phyloP scores from a whole-genome alignment of 2,113 vertebrate species.

The Solea senegalensis region DNA sequence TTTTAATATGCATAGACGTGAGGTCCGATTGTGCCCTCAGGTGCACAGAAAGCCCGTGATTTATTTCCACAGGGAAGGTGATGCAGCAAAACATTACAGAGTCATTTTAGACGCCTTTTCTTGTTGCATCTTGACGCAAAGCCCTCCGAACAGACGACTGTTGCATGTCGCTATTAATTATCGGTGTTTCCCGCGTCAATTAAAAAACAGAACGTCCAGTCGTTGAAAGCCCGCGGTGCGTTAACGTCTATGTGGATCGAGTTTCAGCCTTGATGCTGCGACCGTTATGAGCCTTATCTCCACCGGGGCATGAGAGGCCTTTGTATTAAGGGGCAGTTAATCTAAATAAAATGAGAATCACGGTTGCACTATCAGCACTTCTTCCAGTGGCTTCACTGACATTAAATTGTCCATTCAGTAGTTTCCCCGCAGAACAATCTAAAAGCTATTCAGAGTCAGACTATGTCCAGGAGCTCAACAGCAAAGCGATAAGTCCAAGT shows the following conservation, averaged over 20 bases:
- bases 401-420: constrained; percentile 77
- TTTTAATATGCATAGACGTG: constrained; percentile 63
- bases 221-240: constrained; percentile 25
- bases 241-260: constrained; percentile 46
- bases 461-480: constrained; percentile 53
- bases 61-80: constrained; percentile 58
- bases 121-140: constrained; percentile 18
- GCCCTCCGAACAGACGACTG: constrained; percentile 9
- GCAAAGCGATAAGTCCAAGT: constrained; percentile 52
- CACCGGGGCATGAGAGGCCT: constrained; percentile 65
- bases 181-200: constrained; percentile 25
- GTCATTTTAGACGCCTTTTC: constrained; percentile 37
- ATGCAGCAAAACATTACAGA: constrained; percentile 27
- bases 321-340: constrained; percentile 77
- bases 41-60: constrained; percentile 44
- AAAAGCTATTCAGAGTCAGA: constrained; percentile 49
- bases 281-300: constrained; percentile 77
- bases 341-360: constrained; percentile 80
- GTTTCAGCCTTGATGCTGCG: constrained; percentile 54
- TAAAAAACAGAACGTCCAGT: constrained; percentile 16
- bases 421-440: constrained; percentile 61
- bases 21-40: constrained; percentile 48
- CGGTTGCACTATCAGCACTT: constrained; percentile 77
- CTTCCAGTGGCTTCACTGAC: constrained; percentile 67
- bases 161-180: constrained; percentile 47